Base-by-base conservation (phyloP, 2,888 invertebrate genomes). In the Ptilodon capucinus region DNA sequence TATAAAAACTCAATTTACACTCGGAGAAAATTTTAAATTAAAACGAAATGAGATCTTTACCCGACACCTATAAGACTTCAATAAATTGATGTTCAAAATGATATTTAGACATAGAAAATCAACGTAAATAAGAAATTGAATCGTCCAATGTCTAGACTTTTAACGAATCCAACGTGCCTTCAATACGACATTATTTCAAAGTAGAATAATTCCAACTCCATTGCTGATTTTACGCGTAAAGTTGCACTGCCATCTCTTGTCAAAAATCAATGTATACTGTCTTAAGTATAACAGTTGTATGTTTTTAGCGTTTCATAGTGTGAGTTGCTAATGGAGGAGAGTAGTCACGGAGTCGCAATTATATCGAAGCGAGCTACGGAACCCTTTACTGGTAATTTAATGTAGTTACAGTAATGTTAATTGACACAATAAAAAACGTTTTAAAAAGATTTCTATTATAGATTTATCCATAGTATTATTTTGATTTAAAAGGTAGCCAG, bases 291-390 rank as follows among this genome's bases (percentile, higher is more conserved):
- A 46, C 19, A 18, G 16, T 19, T 40, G 16, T 60, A 44, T 40
- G 16, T 34, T 44, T 48, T 35, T 36, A 43, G 48, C 35, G 66
- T 74, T 47, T 18, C 48, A 42, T 63, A 51, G 76, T 82, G 58
- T 52, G 49, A 61, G 74, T 65, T 72, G 75, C 69, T 85, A 86
- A 86, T 86, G 86, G 85, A 82, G 72, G 74, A 74, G 74, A 74
- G 74, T 70, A 77, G 85, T 85, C 86, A 85, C 85, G 84, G 70
- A 82, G 74, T 76, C 66, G 79, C 86, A 86, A 87, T 87, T 87
- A 87, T 83, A 86, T 81, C 78, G 78, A 73, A 74, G 70, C 71
- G 76, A 74, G 76, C 73, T 70, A 62, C 74, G 74, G 78, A 85
- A 83, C 81, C 85, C 86, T 86, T 85, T 83, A 68, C 73, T 66